Evolutionary conservation across 2,888 invertebrate species (phyloP), one percentile per base, ranked within the genome.

Genomic region (Copidosoma aretas): DNA sequence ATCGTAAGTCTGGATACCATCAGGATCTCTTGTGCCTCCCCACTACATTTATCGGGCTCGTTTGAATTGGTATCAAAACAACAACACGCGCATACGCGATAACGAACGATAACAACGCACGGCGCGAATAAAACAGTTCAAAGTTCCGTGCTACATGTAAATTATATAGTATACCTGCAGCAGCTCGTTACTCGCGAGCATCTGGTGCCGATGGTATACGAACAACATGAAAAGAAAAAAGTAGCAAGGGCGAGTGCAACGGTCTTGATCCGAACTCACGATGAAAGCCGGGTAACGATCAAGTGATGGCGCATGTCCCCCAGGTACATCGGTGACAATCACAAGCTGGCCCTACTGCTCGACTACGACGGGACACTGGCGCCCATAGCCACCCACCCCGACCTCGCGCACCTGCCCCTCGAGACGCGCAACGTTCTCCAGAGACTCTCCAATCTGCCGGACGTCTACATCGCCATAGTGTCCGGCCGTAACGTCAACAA

Each of bases 361-460:
- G 95, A 95, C 84, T 95, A 94, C 83, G 95, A 95, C 80, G 95
- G 95, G 39, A 95, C 95, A 1, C 84, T 95, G 75, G 93, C 95
- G 0, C 94, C 94, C 0, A 93, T 95, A 72, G 94, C 94, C 0
- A 93, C 94, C 0, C 94, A 94, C 85, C 95, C 95, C 0, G 94
- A 95, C 84, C 85, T 95, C 73, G 95, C 95, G n/a, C 91, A 91
- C 0, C 86, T 95, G 51, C 93, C 95, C 0, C 85, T 91, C 14
- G 94, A 95, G 84, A 93, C 94, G 10, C 94, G 92, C 80, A 90
- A 93, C 82, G 91, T 93, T 14, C 86, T 95, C 41, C 93, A 92
- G 80, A 87, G 94, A 77, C 86, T 95, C 8, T 91, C 93, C 21
- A 93, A 94, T 81, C 90, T 93, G 85, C 89, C 94, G 0, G 94